Base-by-base conservation (phyloP, 2,797 vertebrate genomes). In the Clamator glandarius region DNA sequence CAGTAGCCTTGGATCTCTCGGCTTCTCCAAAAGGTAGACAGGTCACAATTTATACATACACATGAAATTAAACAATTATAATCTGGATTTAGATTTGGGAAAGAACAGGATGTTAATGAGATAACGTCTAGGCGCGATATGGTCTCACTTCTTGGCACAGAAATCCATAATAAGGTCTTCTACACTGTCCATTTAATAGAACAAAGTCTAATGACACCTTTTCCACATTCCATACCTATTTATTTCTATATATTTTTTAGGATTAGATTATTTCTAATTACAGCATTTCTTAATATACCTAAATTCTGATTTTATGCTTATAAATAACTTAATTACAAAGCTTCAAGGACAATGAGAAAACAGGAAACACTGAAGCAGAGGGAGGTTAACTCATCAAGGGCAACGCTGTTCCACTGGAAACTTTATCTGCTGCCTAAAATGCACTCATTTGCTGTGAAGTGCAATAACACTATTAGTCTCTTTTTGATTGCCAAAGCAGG, bases 71-170 rank as follows among this genome's bases (percentile, higher is more conserved):
- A 89, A 79, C 75, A 70, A 26, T 23, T 69, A 44, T 67, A 73
- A 89, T 54, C 76, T 73, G 63, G 62, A 42, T 86, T 81, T 88
- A 76, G 76, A 79, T 90, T 84, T 78, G 48, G 57, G 33, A 92
- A 91, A 46, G 76, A 94, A 57, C 21, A 87, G 82, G 82, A 67
- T 94, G 89, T 76, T 95, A 93, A 93, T 90, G 84, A 94, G 74
- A 87, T 73, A 76, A 90, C 50, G 76, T 91, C 82, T 86, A 44
- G 63, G 87, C 69, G 67, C 57, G 66, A 80, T 75, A 77, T 4
- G 31, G 68, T 68, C 68, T 93, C 79, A 73, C 64, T 91, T 84
- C 48, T 92, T 93, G 91, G 89, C 79, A 69, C 31, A 62, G 46
- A 84, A 85, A 52, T 21, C 12, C 33, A 5, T 64, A 75, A 80